Percentiles rank a stretch among this genome's conserved stretches.
phyloP scores from a whole-genome alignment of 2,113 vertebrate species.

The Fregata magnificens region DNA sequence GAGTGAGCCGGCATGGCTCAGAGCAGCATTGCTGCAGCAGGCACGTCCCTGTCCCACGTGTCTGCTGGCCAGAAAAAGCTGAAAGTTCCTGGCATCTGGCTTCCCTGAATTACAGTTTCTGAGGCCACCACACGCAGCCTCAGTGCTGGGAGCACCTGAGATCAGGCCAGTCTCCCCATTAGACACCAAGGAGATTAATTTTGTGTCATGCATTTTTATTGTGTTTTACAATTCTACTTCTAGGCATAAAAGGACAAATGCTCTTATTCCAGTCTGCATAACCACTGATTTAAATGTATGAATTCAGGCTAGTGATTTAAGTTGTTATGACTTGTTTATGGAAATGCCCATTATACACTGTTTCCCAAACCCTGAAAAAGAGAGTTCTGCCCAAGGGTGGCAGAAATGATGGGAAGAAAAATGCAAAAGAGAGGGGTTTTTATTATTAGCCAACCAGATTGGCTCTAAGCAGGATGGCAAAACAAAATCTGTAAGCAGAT shows the following conservation, averaged over 20 bases:
- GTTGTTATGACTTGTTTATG: not conserved
- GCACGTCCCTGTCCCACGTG: no score
- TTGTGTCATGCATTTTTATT: not conserved
- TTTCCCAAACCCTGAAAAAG: not conserved
- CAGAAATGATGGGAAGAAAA: not conserved
- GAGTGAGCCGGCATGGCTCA: fast-evolving
- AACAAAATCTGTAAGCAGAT: not conserved
- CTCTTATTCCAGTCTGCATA: not conserved
- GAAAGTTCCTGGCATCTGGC: not conserved
- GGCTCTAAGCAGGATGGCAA: not conserved
- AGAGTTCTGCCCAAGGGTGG: not conserved
- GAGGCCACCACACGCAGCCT: not conserved
- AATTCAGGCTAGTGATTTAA: not conserved
- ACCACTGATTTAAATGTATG: not conserved
- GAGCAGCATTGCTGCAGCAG: not conserved
- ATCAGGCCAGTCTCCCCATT: not conserved
- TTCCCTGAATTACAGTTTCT: not conserved
- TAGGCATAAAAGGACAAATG: not conserved
- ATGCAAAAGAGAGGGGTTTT: not conserved
- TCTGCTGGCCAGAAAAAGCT: not conserved
- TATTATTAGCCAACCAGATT: not conserved
- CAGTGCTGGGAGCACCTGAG: not conserved
- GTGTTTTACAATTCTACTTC: not conserved
- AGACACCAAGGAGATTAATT: not conserved
- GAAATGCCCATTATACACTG: not conserved